Conservation (phyloP, 2,888 invertebrate genomes). For the Pammene aurita region DNA sequence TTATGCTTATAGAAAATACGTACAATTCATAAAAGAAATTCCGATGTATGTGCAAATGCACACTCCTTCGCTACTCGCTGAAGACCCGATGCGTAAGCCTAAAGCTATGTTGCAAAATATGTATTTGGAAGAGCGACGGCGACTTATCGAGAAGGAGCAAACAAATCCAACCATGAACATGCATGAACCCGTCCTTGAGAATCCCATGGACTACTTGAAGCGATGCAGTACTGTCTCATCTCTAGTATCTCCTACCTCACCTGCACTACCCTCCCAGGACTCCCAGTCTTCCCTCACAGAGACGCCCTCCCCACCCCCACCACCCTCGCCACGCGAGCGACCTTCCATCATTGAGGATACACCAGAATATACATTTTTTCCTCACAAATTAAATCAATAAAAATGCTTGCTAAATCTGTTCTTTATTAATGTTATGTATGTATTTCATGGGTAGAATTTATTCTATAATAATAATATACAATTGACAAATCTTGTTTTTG, state of each 20-base stretch:
- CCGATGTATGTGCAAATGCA: constrained; percentile 55
- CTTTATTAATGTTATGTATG: constrained; percentile 14
- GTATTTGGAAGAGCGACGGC: constrained; percentile 45
- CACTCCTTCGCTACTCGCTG: constrained; percentile 51
- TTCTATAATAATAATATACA: not conserved
- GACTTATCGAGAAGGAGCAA: constrained; percentile 9
- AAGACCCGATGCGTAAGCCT: constrained; percentile 55
- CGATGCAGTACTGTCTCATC: constrained; percentile 43
- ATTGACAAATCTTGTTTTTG: not conserved
- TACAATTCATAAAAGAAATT: constrained; percentile 61
- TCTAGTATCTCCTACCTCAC: constrained; percentile 37
- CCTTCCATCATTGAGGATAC: constrained; percentile 52
- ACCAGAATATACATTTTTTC: constrained; percentile 69
- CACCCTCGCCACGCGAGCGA: constrained; percentile 19
- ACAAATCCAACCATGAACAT: not conserved
- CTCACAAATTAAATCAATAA: constrained; percentile 66
- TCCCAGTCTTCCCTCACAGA: constrained; percentile 3
- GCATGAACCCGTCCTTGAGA: constrained; percentile 50
- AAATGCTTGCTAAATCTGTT: constrained; percentile 43
- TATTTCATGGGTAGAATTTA: not conserved
- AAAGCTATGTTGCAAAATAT: constrained; percentile 53
- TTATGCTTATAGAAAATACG: constrained; percentile 53
- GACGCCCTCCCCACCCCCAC: constrained; percentile 17
- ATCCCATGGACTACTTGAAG: constrained; percentile 58
- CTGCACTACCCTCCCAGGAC: constrained; percentile 10